Evolutionary conservation across 2,888 invertebrate species (phyloP), one percentile per base, ranked within the genome.

Genomic region (Rhorus exstirpatorius): DNA sequence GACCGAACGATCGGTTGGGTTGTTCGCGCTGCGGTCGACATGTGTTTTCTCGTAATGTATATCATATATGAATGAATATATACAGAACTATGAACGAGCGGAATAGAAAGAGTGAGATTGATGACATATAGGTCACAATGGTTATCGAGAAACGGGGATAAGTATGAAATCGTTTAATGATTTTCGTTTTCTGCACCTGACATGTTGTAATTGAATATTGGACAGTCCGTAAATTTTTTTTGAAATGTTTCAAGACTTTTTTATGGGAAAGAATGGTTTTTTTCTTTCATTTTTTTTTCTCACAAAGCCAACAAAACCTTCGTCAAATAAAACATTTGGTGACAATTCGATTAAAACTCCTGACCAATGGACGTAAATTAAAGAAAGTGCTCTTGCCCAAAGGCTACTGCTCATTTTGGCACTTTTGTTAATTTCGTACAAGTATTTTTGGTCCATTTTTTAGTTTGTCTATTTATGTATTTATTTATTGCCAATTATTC

Each of bases 1-100:
- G 55, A 10, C 17, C 55, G 31, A 60, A 70, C 35, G 53, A 78
- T 35, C n/a, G 24, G 44, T 71, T 46, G 71, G 55, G 21, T 55
- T 35, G 26, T 77, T 51, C 26, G 60, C 44, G 60, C 61, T 63
- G 71, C 12, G 71, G 46, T 46, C 49, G 63, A 63, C 55, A 55
- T 55, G 63, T 63, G 55, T 71, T 71, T 61, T 65, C 38, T 35
- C 24, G 55, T 46, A 38, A 41, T 44, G 38, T 17, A 61, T 44
- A 53, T 19, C 17, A 49, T 60, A 58, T 38, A 55, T 24, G 41
- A 4, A 61, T 35, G 38, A 24, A 14, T 68, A 14, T 68, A 58
- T 24, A 53, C 35, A 58, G 19, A 46, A 26, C 26, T 35, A 63
- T 14, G 67, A 19, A 12, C 35, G 17, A n/a, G 21, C 53, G 38